phyloP scores from a whole-genome alignment of 2,888 invertebrate species.

The Cheilosia impressa region DNA sequence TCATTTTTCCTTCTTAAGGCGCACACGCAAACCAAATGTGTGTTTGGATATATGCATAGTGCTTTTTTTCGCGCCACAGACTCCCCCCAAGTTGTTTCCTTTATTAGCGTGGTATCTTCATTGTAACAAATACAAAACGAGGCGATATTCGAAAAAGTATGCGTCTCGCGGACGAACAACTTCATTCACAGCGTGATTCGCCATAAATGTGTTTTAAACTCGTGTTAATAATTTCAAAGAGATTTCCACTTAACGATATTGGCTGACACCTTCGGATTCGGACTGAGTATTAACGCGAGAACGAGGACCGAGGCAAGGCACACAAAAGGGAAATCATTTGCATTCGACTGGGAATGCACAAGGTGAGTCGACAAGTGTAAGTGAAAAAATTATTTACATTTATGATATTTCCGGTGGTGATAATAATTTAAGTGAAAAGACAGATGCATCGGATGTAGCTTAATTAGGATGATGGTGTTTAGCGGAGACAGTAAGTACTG shows the following conservation, averaged over 20 bases:
- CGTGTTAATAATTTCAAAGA: constrained; percentile 82
- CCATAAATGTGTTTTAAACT: constrained; percentile 83
- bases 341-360: constrained; percentile 45
- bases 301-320: neutral
- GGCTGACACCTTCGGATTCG: constrained; percentile 74
- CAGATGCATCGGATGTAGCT: constrained; percentile 7
- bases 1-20: constrained; percentile 59
- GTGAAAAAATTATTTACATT: constrained; percentile 48
- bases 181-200: constrained; percentile 82
- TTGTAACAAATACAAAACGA: constrained; percentile 41
- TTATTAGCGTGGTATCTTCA: constrained; percentile 63
- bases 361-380: constrained; percentile 57
- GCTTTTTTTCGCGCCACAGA: constrained; percentile 42
- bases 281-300: no score
- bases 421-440: constrained; percentile 16
- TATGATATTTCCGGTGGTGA: constrained; percentile 52
- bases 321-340: constrained; percentile 44
- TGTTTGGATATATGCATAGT: constrained; percentile 9
- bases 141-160: constrained; percentile 59
- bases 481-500: no score
- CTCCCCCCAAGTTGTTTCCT: constrained; percentile 52
- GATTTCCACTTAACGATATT: constrained; percentile 75
- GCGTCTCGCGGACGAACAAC: constrained; percentile 78
- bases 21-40: constrained; percentile 36
- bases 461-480: constrained; percentile 6